These are phyloP conservation scores for Cinara cedri DNA, from an alignment of 2,888 invertebrate genomes.

Conservation along the genomic window DNA sequence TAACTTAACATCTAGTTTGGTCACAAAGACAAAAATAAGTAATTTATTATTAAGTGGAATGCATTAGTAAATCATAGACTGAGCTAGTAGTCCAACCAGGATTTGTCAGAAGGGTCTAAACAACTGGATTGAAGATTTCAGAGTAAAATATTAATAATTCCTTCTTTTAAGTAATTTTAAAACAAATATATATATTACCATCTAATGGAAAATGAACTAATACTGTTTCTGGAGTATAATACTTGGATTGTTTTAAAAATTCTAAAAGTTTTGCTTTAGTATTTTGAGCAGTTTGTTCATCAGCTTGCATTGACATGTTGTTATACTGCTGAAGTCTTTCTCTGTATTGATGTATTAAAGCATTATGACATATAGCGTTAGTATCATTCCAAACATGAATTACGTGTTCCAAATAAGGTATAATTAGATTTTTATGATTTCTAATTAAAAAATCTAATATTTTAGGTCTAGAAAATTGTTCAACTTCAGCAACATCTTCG, in stretches of 20 bases:
- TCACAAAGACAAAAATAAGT: no score
- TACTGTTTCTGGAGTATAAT: slow-evolving; percentile 86
- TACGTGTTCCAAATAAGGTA: slow-evolving; percentile 93
- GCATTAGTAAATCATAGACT: no score
- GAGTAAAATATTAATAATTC: no score
- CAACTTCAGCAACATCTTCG: slow-evolving; percentile 85
- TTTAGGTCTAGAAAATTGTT: slow-evolving; percentile 84
- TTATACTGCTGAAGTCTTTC: slow-evolving; percentile 69
- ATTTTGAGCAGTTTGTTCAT: slow-evolving; percentile 66
- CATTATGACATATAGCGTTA: slow-evolving; percentile 86
- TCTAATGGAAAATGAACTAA: slow-evolving; percentile 85
- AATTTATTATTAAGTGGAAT: background rate
- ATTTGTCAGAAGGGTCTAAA: no score
- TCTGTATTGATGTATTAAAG: slow-evolving; percentile 85
- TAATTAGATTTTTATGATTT: slow-evolving; percentile 79
- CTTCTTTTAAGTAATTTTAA: background rate
- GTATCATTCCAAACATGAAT: slow-evolving; percentile 88
- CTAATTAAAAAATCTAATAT: slow-evolving; percentile 88
- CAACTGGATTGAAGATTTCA: no score
- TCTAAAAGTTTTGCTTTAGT: slow-evolving; percentile 72
- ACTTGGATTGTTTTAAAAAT: slow-evolving; percentile 79
- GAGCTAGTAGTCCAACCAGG: no score
- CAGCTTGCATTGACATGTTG: slow-evolving; percentile 63
- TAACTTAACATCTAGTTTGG: no score
- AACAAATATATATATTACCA: slow-evolving; percentile 62